Evolutionary conservation across 1,140 invertebrate species (phyloP).

Genomic region (Euura lappo): DNA sequence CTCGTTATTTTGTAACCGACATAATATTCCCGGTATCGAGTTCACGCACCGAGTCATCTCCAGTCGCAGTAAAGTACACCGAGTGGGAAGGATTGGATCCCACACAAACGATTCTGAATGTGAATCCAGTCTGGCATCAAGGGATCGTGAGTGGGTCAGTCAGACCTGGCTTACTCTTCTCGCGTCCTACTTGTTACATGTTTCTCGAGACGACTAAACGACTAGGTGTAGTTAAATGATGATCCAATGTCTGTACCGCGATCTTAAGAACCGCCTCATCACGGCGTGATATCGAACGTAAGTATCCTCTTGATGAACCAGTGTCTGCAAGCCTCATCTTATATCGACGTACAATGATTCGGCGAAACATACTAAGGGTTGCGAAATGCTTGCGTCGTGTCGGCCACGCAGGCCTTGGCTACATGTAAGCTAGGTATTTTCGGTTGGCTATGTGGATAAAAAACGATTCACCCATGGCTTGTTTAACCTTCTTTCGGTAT

Average conservation of each 20-base stretch:
- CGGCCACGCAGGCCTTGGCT: neutral
- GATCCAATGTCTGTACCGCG: neutral
- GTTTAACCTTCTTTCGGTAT: slow-evolving; percentile 40
- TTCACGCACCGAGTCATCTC: no score
- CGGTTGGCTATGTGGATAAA: neutral
- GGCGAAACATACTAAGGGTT: neutral
- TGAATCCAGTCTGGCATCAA: no score
- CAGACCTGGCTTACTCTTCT: neutral
- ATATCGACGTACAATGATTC: no score
- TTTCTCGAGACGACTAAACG: neutral
- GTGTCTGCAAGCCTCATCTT: no score
- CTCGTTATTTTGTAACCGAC: no score
- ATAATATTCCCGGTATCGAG: no score
- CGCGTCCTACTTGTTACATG: neutral
- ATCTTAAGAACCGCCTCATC: neutral
- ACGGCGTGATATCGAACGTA: neutral
- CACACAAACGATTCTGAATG: no score
- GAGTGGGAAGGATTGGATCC: no score
- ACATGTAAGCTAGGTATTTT: neutral
- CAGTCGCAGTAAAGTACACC: no score
- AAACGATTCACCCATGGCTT: slow-evolving; percentile 8
- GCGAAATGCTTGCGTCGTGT: neutral
- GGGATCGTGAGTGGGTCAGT: neutral
- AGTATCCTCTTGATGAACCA: no score
- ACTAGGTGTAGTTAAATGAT: neutral